Percentiles rank a stretch among this genome's conserved stretches.
Conservation (phyloP, 2,888 invertebrate species). For the Drosophila picticornis region DNA sequence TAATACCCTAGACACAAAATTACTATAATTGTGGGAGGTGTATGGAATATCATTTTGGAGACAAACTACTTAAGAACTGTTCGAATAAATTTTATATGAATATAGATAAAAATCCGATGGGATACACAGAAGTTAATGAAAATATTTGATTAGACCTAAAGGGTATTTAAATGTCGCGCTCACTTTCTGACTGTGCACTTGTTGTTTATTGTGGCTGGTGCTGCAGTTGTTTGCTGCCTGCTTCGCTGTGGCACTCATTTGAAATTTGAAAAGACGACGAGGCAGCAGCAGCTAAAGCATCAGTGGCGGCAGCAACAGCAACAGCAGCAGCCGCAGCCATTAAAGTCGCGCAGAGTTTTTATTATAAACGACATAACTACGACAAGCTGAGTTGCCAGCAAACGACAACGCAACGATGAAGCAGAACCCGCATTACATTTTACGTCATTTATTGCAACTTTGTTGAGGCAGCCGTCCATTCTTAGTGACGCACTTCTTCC, state of each 20-base stretch:
- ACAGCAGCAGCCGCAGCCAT: slow-evolving; percentile 65
- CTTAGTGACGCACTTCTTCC: slow-evolving; percentile 36
- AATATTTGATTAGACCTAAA: neutral
- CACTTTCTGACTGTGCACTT: slow-evolving; percentile 7
- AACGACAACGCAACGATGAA: slow-evolving; percentile 38
- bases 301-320: slow-evolving; percentile 19
- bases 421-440: slow-evolving; percentile 66
- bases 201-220: slow-evolving; percentile 52
- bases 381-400: slow-evolving; percentile 78
- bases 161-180: slow-evolving; percentile 24
- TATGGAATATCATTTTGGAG: neutral
- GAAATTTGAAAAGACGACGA: slow-evolving; percentile 77
- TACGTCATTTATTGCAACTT: slow-evolving; percentile 82
- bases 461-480: slow-evolving; percentile 53
- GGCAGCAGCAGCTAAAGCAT: slow-evolving; percentile 58
- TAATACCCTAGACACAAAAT: slow-evolving; percentile 33
- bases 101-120: neutral
- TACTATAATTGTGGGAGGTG: neutral
- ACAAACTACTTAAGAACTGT: neutral
- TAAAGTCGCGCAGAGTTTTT: slow-evolving; percentile 79
- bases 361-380: slow-evolving; percentile 81
- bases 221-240: slow-evolving; percentile 37
- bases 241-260: slow-evolving; percentile 65
- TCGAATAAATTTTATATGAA: neutral
- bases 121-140: neutral